phyloP scores from a whole-genome alignment of 2,797 vertebrate species.

The Myotis daubentonii region DNA sequence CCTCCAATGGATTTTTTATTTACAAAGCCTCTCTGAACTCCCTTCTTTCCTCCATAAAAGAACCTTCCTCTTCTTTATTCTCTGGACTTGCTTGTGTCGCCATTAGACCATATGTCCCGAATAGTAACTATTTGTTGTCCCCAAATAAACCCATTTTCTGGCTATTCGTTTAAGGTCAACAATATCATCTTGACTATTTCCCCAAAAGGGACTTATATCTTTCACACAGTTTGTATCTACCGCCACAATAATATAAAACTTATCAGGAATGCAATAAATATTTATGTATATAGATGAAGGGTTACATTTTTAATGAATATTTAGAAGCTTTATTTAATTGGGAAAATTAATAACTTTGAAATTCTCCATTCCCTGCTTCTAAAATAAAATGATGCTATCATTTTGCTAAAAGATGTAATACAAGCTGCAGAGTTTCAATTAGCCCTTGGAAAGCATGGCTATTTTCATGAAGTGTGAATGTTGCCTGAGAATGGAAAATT shows the following conservation, averaged over 20 bases:
- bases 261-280: not conserved
- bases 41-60: not conserved
- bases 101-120: not conserved
- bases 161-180: not conserved
- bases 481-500: slow-evolving; percentile 70
- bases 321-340: not conserved
- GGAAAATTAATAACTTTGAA: slow-evolving; percentile 58
- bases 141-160: not conserved
- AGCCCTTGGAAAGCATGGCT: slow-evolving; percentile 63
- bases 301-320: not conserved
- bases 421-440: slow-evolving; percentile 64
- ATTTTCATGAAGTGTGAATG: slow-evolving; percentile 74
- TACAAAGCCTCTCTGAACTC: not conserved
- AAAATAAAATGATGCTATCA: slow-evolving; percentile 65
- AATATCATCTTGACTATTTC: not conserved
- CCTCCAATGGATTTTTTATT: not conserved
- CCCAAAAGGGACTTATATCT: not conserved
- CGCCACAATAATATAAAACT: not conserved
- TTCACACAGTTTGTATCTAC: not conserved
- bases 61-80: not conserved
- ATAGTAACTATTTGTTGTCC: not conserved
- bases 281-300: not conserved
- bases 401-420: slow-evolving; percentile 61
- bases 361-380: slow-evolving; percentile 58
- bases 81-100: not conserved